Percentiles rank a stretch among this genome's conserved stretches.
Conservation (phyloP, 2,113 vertebrate genomes). For the Psittacus erithacus region DNA sequence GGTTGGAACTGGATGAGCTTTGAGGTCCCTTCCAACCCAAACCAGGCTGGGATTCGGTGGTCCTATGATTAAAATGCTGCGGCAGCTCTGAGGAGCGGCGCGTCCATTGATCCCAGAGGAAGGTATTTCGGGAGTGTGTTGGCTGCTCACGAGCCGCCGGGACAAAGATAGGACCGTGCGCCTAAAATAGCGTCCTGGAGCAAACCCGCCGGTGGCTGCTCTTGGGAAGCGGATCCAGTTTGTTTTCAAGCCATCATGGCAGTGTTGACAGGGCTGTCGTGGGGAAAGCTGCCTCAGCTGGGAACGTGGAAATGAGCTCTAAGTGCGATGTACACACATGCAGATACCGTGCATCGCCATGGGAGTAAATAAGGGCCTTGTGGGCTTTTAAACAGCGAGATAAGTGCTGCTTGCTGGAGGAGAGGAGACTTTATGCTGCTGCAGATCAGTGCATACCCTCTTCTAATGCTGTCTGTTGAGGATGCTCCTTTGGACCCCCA, state of each 20-base stretch:
- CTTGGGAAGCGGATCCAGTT: background rate
- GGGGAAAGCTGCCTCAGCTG: background rate
- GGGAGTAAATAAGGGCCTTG: rapidly evolving
- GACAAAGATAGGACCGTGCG: background rate
- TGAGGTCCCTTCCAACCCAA: background rate
- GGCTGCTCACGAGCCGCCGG: background rate
- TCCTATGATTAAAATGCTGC: background rate
- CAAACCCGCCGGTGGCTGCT: conserved; percentile 23
- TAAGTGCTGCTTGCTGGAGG: background rate
- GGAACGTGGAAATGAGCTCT: background rate
- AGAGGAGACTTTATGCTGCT: no score
- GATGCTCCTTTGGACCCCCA: rapidly evolving
- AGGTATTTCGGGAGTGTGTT: background rate
- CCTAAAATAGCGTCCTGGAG: conserved; percentile 33
- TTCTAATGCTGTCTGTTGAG: background rate
- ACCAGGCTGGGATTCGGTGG: background rate
- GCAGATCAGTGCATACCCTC: rapidly evolving
- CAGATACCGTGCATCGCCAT: rapidly evolving
- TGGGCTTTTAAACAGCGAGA: background rate
- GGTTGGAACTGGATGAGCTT: background rate
- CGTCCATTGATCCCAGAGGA: background rate
- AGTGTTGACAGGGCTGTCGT: conserved; percentile 46
- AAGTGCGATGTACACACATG: background rate
- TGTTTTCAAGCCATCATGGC: background rate
- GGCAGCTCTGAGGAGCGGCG: background rate